These are phyloP conservation scores for Theropithecus gelada DNA, from an alignment of 2,113 vertebrate genomes.

Conservation along the genomic window DNA sequence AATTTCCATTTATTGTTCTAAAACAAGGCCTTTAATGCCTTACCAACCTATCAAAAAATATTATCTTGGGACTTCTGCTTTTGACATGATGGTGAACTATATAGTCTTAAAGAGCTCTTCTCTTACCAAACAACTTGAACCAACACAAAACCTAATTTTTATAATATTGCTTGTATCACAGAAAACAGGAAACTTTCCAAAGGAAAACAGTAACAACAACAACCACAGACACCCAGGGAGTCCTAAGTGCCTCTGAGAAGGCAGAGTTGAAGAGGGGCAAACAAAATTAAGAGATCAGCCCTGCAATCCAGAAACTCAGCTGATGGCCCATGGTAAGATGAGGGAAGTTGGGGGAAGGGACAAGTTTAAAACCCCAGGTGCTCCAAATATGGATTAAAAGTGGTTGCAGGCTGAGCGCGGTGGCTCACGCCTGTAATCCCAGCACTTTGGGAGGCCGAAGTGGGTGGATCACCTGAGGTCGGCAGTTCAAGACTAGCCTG, in stretches of 20 bases:
- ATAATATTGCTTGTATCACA: neutral
- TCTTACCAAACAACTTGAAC: neutral
- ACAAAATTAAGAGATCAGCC: neutral
- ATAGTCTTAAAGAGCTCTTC: neutral
- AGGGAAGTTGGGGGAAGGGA: neutral
- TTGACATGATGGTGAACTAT: neutral
- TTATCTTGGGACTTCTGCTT: neutral
- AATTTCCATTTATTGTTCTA: constrained; percentile 4
- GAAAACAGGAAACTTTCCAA: neutral
- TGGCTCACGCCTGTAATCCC: no score
- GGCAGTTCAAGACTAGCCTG: no score
- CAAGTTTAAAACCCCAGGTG: no score
- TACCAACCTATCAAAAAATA: neutral
- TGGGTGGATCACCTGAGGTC: no score
- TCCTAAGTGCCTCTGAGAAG: neutral
- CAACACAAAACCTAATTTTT: neutral
- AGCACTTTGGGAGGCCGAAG: no score
- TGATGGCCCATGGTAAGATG: neutral
- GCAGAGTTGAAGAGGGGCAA: neutral
- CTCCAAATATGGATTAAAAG: neutral
- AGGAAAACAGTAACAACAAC: neutral
- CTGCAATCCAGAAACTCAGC: neutral
- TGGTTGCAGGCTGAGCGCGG: neutral
- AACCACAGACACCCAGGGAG: neutral
- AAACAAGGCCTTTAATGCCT: neutral